Evolutionary conservation across 2,113 vertebrate genomes (phyloP), one percentile per base, ranked within the genome.

Genomic region (Ifrita kowaldi): DNA sequence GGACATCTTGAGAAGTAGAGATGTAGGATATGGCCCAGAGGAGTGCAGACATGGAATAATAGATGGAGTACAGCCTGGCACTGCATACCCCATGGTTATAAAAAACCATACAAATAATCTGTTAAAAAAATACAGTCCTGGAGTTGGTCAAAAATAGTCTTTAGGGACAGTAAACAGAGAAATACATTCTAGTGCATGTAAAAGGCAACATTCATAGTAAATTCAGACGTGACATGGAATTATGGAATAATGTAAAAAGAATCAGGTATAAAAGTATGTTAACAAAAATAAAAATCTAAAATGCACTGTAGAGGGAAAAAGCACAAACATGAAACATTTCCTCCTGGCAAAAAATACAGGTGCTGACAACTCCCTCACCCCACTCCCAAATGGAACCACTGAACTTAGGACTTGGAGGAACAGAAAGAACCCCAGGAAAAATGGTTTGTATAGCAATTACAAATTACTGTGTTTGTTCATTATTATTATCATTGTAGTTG

Each of bases 121-220:
- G 30, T 70, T n/a, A 19, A 89, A 83, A 37, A 76, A 76, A 37
- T 46, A 6, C 7, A 47, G 10, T 41, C 23, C 16, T 35, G 16
- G 7, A 3, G 4, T 3, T 44, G n/a, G 20, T 37, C 2, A 62
- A 71, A 60, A 71, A 64, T 19, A 26, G 4, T 3, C 1, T 16
- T 84, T 49, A 57, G 5, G 21, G 13, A 24, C 46, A 65, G 46
- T 16, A 89, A 62, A 57, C 2, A 52, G 30, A 52, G 3, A 17
- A 41, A 37, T 37, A 60, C 1, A n/a, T 7, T 24, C 3, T 28
- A 55, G 27, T 28, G 10, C 5, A 26, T 42, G 5, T 42, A 50
- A 76, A 89, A 50, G 11, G 1, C 21, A 60, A 9, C 6, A 3
- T 28, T 11, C n/a, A 20, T 24, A 30, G 6, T 50, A 79, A 86